These are phyloP conservation scores for Sebastes jordani DNA, from an alignment of 2,797 vertebrate genomes.

Conservation along the genomic window DNA sequence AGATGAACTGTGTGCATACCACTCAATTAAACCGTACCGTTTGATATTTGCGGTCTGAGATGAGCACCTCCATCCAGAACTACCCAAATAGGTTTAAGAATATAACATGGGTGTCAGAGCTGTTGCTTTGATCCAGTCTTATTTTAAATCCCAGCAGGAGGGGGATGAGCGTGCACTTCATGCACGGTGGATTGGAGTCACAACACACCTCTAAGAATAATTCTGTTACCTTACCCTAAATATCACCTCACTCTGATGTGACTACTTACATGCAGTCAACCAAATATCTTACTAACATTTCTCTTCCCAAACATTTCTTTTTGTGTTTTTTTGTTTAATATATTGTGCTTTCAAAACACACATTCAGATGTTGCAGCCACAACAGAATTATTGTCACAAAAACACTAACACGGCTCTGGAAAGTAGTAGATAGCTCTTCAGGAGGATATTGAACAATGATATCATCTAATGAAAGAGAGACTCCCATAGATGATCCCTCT, in stretches of 20 bases:
- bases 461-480: constrained; percentile 47
- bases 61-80: neutral
- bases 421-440: constrained; percentile 4
- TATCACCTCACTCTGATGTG: neutral
- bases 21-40: constrained; percentile 8
- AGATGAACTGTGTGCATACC: neutral
- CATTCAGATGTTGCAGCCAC: neutral
- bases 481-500: neutral
- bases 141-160: constrained; percentile 34
- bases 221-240: constrained; percentile 4
- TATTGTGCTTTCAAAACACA: constrained; percentile 5
- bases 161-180: constrained; percentile 26
- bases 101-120: constrained; percentile 21
- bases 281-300: constrained; percentile 30
- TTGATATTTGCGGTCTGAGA: neutral
- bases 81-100: constrained; percentile 7
- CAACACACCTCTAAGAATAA: constrained; percentile 11
- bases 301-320: neutral
- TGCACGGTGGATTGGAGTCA: constrained; percentile 16
- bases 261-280: neutral
- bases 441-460: constrained; percentile 59
- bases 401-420: constrained; percentile 1
- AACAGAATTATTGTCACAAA: constrained; percentile 5
- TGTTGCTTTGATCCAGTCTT: constrained; percentile 29
- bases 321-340: constrained; percentile 12